Conservation (phyloP, 2,113 vertebrate genomes). For the Eurypyga helias region DNA sequence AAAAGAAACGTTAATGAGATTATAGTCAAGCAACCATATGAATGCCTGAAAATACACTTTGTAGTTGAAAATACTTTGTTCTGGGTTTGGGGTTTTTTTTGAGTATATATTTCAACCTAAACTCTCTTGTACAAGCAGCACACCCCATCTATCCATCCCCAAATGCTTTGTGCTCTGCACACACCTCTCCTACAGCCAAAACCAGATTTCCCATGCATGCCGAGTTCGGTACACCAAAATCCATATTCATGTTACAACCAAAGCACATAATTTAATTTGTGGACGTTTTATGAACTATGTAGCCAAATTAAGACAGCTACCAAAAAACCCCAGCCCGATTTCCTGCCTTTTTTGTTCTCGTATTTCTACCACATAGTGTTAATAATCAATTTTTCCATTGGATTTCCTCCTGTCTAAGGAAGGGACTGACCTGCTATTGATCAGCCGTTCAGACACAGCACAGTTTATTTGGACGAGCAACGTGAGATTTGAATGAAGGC, state of each 20-base stretch:
- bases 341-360: neutral
- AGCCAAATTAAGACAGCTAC: neutral
- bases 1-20: neutral
- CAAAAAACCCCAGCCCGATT: neutral
- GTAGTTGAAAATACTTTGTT: neutral
- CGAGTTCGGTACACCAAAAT: neutral
- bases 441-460: neutral
- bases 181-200: neutral
- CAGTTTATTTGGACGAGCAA: neutral
- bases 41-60: neutral
- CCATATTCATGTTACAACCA: neutral
- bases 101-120: neutral
- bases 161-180: neutral
- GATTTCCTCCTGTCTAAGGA: slow-evolving; percentile 16
- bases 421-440: neutral
- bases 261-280: neutral
- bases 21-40: neutral
- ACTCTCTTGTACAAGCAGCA: neutral
- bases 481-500: neutral
- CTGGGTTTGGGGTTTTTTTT: neutral
- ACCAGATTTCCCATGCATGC: neutral
- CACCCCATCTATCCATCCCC: neutral
- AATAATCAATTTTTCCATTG: neutral
- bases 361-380: neutral
- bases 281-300: neutral